phyloP scores from a whole-genome alignment of 1,140 invertebrate genomes.

The Heliconius eleuchia region DNA sequence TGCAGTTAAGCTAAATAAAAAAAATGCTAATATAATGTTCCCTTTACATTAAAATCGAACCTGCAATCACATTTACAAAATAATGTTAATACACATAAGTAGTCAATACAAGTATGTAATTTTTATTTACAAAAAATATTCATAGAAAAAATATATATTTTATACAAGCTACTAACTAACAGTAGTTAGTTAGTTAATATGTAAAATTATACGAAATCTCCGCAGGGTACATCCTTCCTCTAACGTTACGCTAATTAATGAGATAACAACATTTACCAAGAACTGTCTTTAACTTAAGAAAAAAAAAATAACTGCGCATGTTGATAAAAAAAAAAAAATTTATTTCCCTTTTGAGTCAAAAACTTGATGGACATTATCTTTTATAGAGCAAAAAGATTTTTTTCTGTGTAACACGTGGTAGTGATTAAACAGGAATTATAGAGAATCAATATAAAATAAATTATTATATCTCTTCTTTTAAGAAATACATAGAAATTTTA shows the following conservation, averaged over 20 bases:
- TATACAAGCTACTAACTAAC: background rate
- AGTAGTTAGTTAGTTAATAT: background rate
- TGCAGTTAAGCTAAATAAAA: too few relatives aligned
- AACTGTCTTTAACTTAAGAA: background rate
- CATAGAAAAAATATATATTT: too few relatives aligned
- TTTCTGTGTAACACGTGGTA: background rate
- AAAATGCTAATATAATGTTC: too few relatives aligned
- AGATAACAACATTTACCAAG: conserved; percentile 6
- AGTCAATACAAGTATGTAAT: too few relatives aligned
- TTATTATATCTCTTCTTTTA: too few relatives aligned
- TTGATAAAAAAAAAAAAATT: background rate
- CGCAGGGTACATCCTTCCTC: background rate
- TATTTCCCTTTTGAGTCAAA: background rate
- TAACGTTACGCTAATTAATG: background rate
- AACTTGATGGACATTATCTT: background rate
- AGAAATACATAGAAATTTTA: too few relatives aligned
- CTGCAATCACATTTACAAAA: too few relatives aligned
- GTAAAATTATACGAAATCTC: background rate
- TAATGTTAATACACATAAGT: too few relatives aligned
- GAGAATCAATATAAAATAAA: too few relatives aligned
- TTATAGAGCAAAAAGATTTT: background rate
- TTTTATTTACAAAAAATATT: too few relatives aligned
- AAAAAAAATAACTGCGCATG: background rate
- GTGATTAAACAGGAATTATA: too few relatives aligned
- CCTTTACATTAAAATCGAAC: too few relatives aligned